Evolutionary conservation across 2,113 vertebrate genomes (phyloP), one percentile per base, ranked within the genome.

Genomic region (Lepus americanus): DNA sequence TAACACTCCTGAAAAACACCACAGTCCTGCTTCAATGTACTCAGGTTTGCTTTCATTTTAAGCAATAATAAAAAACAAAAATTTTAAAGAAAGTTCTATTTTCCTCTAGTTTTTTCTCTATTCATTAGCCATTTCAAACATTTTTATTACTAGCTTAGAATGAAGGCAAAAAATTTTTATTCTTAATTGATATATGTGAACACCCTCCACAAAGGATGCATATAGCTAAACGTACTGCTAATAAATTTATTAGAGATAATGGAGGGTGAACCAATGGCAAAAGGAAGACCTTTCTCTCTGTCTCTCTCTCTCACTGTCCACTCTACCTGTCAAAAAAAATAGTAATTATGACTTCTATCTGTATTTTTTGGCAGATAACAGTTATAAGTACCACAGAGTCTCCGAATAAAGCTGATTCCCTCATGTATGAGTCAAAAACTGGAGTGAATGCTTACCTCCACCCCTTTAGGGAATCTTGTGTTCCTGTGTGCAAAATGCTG

Each of bases 51-150:
- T 77, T 95, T 74, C 76, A 84, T 44, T 86, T 89, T 73, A 87
- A 92, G 73, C 85, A 92, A 92, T 86, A 22, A 49, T n/a, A 61
- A 86, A 85, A 74, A 72, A 80, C 6, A 85, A 64, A 78, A 20
- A 44, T 72, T 82, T 92, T 39, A 76, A 86, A 64, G 36, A 51
- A 81, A 67, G 63, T 85, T 94, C 44, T 69, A 12, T 51, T 76
- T 92, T 80, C 27, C 33, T 94, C 31, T 76, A 33, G 29, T 31
- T 73, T n/a, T 31, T 66, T 94, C 66, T 95, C n/a, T 74, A 93
- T 67, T 86, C n/a, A 83, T 44, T 72, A 89, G 25, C 59, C 66
- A 91, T 53, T 87, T 92, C 36, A 94, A 90, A 87, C 13, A 23
- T 84, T 90, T 94, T 82, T 85, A 80, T 7, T 44, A 44, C 44